phyloP scores from a whole-genome alignment of 1,140 invertebrate genomes.

The Lepidurus packardi region DNA sequence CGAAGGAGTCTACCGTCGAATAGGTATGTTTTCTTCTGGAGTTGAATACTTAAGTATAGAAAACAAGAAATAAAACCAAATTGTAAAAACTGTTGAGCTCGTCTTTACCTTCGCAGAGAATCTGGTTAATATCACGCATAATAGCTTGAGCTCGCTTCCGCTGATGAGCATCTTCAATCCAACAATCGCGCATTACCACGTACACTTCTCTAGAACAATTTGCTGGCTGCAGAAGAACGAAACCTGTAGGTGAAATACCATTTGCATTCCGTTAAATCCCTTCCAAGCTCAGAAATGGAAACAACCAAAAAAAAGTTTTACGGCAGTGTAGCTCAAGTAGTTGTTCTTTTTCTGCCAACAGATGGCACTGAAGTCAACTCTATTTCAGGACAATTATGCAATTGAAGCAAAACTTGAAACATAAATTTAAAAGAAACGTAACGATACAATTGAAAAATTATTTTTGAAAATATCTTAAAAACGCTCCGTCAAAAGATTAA shows the following conservation, averaged over 20 bases:
- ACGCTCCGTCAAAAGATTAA: no score
- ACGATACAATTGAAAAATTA: no score
- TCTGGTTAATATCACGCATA: conserved; percentile 74
- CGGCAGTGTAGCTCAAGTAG: no score
- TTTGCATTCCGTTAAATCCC: neutral
- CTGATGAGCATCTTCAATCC: conserved; percentile 64
- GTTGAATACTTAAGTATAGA: conserved; percentile 51
- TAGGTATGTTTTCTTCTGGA: conserved; percentile 50
- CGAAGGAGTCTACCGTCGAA: conserved; percentile 33
- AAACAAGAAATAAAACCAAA: conserved; percentile 5
- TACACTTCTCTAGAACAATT: conserved; percentile 76
- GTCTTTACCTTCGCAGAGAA: conserved; percentile 60
- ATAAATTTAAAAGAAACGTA: no score
- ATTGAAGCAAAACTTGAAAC: no score
- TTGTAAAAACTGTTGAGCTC: conserved; percentile 24
- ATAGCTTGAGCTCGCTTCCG: conserved; percentile 71
- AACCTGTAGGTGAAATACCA: conserved; percentile 31
- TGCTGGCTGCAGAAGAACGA: conserved; percentile 58
- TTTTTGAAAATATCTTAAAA: no score
- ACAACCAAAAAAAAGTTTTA: neutral
- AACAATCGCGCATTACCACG: conserved; percentile 77
- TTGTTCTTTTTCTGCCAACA: no score
- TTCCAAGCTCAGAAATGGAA: neutral
- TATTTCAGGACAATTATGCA: no score
- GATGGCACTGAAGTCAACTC: no score